Evolutionary conservation across 1,140 invertebrate genomes (phyloP), one percentile per base, ranked within the genome.

Genomic region (Panagrolaimus sp.): DNA sequence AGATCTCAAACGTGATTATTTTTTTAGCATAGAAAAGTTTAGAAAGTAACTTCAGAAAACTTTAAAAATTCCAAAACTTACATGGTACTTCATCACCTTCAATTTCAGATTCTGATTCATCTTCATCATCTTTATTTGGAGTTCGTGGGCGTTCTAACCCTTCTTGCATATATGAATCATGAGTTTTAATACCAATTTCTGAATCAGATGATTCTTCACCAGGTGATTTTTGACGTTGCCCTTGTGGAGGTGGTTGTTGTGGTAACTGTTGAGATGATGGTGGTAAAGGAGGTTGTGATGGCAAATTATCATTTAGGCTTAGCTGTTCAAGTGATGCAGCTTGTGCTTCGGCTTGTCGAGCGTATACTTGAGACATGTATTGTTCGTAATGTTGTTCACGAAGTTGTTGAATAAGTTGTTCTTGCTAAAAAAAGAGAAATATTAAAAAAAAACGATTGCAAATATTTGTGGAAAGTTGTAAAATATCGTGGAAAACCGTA

Each of bases 291-390:
- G 51, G 51, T 11, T 16, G n/a, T 9, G 63, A 16, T 14, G 16
- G n/a, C 27, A 27, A 16, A 9, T 27, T 20, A 64, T 64, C 31
- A 43, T 31, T 14, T 16, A 42, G 51, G 51, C 20, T 25, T 16
- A 25, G n/a, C 1, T 13, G 42, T 57, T 73, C 65, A 0, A 66
- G 48, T 5, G 70, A 66, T 31, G 43, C 75, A 16, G 67, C 70
- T 47, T 78, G 76, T 20, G 69, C 69, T 62, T 77, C 76, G 25
- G 67, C 16, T 72, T 74, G 73, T 43, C 65, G 73, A 0, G 73
- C 73, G 63, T 77, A 77, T 5, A 78, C 76, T 70, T 77, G 75
- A n/a, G 75, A 67, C 68, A 77, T 77, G 46, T 77, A 77, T 43
- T 77, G 75, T 31, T 75, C 51, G 53, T 75, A 77, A 61, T 77